phyloP scores from a whole-genome alignment of 2,797 vertebrate genomes.

The Tachyglossus aculeatus region DNA sequence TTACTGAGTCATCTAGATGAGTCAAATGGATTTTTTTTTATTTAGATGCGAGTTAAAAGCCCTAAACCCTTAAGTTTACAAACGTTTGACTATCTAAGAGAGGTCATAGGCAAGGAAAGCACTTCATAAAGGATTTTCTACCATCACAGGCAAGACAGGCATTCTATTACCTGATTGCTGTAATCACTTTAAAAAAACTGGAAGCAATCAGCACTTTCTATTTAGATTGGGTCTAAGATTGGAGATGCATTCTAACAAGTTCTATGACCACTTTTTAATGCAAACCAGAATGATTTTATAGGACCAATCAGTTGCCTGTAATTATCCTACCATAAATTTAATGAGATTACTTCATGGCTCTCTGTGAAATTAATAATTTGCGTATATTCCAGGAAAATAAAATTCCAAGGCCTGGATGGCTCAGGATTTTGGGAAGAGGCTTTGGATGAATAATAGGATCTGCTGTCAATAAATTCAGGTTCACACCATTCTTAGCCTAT shows the following conservation, averaged over 20 bases:
- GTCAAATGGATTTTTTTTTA: too few species aligned
- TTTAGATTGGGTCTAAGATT: neutral
- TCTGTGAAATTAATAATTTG: constrained; percentile 70
- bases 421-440: too few species aligned
- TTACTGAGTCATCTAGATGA: too few species aligned
- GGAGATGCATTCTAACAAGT: neutral
- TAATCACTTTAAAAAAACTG: constrained; percentile 16
- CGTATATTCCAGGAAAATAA: constrained; percentile 67
- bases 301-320: neutral
- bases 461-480: too few species aligned
- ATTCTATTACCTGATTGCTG: constrained; percentile 32
- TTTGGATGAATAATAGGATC: too few species aligned
- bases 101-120: constrained; percentile 15
- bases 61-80: too few species aligned
- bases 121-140: neutral
- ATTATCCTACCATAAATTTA: neutral
- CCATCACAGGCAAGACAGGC: constrained; percentile 24
- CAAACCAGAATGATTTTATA: neutral
- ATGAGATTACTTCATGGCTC: constrained; percentile 71
- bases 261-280: constrained; percentile 5
- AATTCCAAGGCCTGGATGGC: constrained; percentile 51
- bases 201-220: constrained; percentile 18
- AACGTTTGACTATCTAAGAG: neutral
- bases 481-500: too few species aligned
- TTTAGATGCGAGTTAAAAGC: too few species aligned